Conservation (phyloP, 2,113 vertebrate species). For the Chauna torquata region DNA sequence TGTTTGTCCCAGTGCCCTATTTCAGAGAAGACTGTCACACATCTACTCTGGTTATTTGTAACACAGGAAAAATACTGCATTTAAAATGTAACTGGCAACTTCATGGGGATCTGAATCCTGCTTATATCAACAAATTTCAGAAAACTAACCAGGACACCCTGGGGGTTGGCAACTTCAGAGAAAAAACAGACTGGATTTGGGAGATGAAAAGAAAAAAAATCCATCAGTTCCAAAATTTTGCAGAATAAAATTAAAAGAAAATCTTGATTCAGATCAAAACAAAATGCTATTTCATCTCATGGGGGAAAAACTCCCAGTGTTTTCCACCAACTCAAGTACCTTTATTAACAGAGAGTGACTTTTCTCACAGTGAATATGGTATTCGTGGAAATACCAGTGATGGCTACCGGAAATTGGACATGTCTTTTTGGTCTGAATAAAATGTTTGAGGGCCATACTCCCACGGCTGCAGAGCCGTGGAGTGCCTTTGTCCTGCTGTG, state of each 20-base stretch:
- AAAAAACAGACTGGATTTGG: not conserved
- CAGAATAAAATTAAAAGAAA: not conserved
- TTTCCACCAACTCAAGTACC: conserved; percentile 34
- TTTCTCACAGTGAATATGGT: not conserved
- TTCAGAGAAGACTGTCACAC: not conserved
- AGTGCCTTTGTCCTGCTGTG: not conserved
- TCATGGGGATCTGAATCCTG: not conserved
- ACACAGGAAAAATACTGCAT: not conserved
- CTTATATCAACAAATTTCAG: not conserved
- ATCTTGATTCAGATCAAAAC: conserved; percentile 15
- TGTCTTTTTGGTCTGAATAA: conserved; percentile 29
- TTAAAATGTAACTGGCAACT: not conserved
- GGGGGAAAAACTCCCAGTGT: conserved; percentile 14
- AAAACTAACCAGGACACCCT: not conserved
- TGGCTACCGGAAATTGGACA: not conserved
- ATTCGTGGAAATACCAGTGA: conserved; percentile 19
- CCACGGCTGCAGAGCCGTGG: not conserved
- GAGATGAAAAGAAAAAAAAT: not conserved
- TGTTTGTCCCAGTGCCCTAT: not conserved
- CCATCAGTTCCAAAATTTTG: not conserved
- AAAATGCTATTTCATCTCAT: not conserved
- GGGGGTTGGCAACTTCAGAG: not conserved
- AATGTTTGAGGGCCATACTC: conserved; percentile 6
- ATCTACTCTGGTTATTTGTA: not conserved
- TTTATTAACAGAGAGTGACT: not conserved